phyloP scores from a whole-genome alignment of 2,888 invertebrate genomes.

The Stomorhina lunata region DNA sequence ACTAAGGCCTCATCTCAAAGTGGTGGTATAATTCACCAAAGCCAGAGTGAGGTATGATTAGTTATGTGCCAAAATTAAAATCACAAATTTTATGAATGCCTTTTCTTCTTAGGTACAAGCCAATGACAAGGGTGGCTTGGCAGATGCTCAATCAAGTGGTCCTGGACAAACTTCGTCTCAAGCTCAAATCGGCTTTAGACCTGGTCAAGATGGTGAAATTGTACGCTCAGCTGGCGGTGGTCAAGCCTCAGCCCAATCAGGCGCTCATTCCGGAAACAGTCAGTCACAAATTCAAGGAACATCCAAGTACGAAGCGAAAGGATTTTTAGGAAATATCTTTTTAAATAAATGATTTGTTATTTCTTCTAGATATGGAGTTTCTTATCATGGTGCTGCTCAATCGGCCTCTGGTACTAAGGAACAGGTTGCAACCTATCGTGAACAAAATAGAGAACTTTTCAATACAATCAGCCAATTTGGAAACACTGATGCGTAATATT shows the following conservation, averaged over 20 bases:
- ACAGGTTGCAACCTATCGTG: slow-evolving; percentile 83
- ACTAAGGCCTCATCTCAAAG: slow-evolving; percentile 89
- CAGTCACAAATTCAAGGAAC: slow-evolving; percentile 91
- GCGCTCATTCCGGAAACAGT: slow-evolving; percentile 87
- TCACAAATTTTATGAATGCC: background rate
- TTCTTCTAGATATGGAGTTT: slow-evolving; percentile 84
- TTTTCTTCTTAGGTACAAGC: slow-evolving; percentile 85
- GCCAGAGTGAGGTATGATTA: slow-evolving; percentile 77
- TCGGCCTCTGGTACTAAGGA: slow-evolving; percentile 87
- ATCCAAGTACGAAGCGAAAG: slow-evolving; percentile 80
- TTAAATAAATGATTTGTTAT: background rate
- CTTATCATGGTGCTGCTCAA: slow-evolving; percentile 90
- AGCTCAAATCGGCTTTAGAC: slow-evolving; percentile 92
- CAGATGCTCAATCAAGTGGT: slow-evolving; percentile 91
- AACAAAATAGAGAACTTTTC: slow-evolving; percentile 84
- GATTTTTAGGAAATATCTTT: background rate
- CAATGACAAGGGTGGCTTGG: slow-evolving; percentile 89
- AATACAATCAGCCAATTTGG: slow-evolving; percentile 82
- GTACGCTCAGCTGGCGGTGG: slow-evolving; percentile 86
- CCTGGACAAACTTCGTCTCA: slow-evolving; percentile 92
- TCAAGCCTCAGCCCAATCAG: slow-evolving; percentile 89
- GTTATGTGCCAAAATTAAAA: background rate
- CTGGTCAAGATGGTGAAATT: slow-evolving; percentile 82
- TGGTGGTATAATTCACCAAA: slow-evolving; percentile 87
- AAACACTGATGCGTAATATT: slow-evolving; percentile 74